Percentiles rank a stretch among this genome's conserved stretches.
phyloP scores from a whole-genome alignment of 64 coral and sea anemone genomes.

The Acropora yongei region DNA sequence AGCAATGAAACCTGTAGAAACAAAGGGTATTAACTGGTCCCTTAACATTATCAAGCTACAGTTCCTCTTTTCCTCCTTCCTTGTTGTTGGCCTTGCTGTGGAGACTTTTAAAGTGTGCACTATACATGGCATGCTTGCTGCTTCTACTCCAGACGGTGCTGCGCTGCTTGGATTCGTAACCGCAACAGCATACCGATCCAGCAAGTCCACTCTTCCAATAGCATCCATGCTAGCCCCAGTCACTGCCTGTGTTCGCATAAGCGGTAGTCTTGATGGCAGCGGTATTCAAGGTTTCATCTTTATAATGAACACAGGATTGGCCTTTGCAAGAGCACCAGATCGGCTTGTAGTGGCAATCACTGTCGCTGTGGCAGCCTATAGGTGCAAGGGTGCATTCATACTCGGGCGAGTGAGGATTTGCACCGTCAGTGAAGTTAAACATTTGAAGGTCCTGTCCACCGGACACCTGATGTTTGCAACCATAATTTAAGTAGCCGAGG shows the following conservation, averaged over 20 bases:
- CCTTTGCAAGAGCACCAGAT: slow-evolving; percentile 38
- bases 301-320: slow-evolving; percentile 40
- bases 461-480: neutral
- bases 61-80: too few relatives aligned
- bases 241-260: neutral
- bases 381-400: slow-evolving; percentile 49
- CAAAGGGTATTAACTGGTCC: too few relatives aligned
- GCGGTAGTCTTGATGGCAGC: neutral
- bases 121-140: too few relatives aligned
- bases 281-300: neutral
- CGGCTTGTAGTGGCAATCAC: slow-evolving; percentile 36
- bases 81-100: too few relatives aligned
- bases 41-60: too few relatives aligned
- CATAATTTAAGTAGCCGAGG: slow-evolving; percentile 42
- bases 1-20: too few relatives aligned
- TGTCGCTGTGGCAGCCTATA: slow-evolving; percentile 34
- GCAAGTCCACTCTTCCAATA: neutral
- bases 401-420: neutral
- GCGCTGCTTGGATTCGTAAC: too few relatives aligned
- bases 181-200: too few relatives aligned
- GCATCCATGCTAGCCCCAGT: slow-evolving; percentile 34
- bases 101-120: too few relatives aligned
- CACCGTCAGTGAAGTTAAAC: neutral
- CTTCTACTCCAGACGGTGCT: too few relatives aligned
- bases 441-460: neutral